Evolutionary conservation across 2,797 vertebrate species (phyloP).

Genomic region (Enteromius afrohamiltoni): DNA sequence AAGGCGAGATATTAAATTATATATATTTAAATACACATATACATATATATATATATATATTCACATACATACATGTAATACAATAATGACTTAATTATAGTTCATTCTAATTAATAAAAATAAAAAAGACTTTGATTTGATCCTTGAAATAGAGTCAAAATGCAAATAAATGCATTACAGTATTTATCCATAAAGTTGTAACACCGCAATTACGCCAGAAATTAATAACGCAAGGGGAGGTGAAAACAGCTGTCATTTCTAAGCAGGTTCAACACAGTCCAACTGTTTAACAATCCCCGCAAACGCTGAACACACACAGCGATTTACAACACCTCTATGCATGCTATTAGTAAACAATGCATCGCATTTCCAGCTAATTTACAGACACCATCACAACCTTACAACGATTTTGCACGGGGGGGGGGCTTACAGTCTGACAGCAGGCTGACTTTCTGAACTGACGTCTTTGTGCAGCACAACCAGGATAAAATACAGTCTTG

Average conservation of each 20-base stretch:
- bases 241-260: slow-evolving; percentile 1
- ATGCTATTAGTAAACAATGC: slow-evolving; percentile 17
- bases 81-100: not conserved
- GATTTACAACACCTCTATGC: slow-evolving; percentile 6
- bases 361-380: slow-evolving; percentile 21
- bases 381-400: not conserved
- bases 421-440: slow-evolving; percentile 13
- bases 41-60: no score
- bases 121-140: not conserved
- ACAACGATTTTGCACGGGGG: not conserved
- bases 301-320: not conserved
- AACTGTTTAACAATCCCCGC: slow-evolving; percentile 1
- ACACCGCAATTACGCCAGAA: not conserved
- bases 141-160: not conserved
- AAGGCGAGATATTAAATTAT: no score
- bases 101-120: not conserved
- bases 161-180: not conserved
- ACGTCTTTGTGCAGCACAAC: slow-evolving; percentile 18
- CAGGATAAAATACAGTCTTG: slow-evolving; percentile 4
- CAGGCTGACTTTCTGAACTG: slow-evolving; percentile 22
- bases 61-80: no score
- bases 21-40: no score
- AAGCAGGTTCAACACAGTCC: not conserved
- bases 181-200: not conserved
- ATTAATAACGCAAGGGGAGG: slow-evolving; percentile 8